Base-by-base conservation (phyloP, 2,797 vertebrate species). In the Clarias fuscus region DNA sequence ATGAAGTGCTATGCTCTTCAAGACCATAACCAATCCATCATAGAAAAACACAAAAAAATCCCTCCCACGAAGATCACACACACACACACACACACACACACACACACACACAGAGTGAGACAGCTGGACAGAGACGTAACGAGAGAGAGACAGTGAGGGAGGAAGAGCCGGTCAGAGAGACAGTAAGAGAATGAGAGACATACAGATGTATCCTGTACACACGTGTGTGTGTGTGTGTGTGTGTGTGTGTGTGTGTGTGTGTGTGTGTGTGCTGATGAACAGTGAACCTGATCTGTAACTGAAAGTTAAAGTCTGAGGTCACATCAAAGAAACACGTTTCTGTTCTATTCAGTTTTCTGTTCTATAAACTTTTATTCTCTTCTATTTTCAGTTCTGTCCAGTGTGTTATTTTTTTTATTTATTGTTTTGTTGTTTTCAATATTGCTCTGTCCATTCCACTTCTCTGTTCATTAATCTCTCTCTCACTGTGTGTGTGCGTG, bases 41-140 rank as follows among this genome's bases (percentile, higher is more conserved):
- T 14, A 61, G 33, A 58, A n/a, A n/a, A n/a, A n/a, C n/a, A n/a
- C n/a, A 15, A 17, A 18, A 37, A 27, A 17, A 53, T 22, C n/a
- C 61, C 43, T 37, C 72, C 72, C 18, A 65, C 2, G 40, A 75
- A 76, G 72, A 84, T 76, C 71, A 84, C 65, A 85, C 83, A 15
- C 33, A 33, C 33, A 33, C 33, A 33, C 33, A 33, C 33, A 33
- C 33, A 33, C 33, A 33, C 33, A 37, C 37, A 37, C 37, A 33
- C 33, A 33, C 33, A 33, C 33, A 33, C 33, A 33, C 33, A 33
- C 30, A 59, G 58, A 59, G 58, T 1, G 14, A 59, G 58, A 17
- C 4, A 17, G 17, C 18, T 17, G 18, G 58, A 59, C 3, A 20
- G 58, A 59, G 58, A 59, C 3, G 1, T 15, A 17, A 59, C 15